phyloP scores from a whole-genome alignment of 2,113 vertebrate species.

The Oncorhynchus tshawytscha region DNA sequence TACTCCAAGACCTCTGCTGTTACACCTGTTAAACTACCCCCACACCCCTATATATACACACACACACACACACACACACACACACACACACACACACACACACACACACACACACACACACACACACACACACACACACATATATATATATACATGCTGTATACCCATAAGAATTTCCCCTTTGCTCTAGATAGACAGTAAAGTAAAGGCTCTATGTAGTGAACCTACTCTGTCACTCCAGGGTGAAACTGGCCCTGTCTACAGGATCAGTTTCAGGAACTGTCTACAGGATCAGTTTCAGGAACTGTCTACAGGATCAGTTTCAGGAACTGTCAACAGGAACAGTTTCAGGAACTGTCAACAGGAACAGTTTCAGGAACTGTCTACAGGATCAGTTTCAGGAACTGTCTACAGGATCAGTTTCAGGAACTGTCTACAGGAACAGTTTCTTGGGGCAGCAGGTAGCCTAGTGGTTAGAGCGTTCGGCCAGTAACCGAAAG shows the following conservation, averaged over 20 bases:
- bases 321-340: too few species aligned
- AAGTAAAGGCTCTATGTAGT: conserved; percentile 7
- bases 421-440: too few species aligned
- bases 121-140: not conserved
- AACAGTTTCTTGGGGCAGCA: too few species aligned
- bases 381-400: not conserved
- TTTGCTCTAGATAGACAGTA: not conserved
- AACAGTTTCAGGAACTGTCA: too few species aligned
- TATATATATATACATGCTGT: too few species aligned
- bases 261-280: not conserved
- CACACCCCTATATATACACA: not conserved
- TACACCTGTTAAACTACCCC: too few species aligned
- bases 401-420: too few species aligned
- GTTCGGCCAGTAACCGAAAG: too few species aligned
- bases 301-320: too few species aligned
- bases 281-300: too few species aligned
- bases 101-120: not conserved
- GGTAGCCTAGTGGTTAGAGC: too few species aligned
- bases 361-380: too few species aligned
- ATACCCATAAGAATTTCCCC: not conserved
- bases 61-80: conserved; percentile 12
- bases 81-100: not conserved
- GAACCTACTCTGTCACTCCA: not conserved
- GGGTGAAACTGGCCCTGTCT: not conserved
- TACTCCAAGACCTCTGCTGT: conserved; percentile 14